Conservation (phyloP, 2,797 vertebrate genomes). For the Rhyacichthys aspro region DNA sequence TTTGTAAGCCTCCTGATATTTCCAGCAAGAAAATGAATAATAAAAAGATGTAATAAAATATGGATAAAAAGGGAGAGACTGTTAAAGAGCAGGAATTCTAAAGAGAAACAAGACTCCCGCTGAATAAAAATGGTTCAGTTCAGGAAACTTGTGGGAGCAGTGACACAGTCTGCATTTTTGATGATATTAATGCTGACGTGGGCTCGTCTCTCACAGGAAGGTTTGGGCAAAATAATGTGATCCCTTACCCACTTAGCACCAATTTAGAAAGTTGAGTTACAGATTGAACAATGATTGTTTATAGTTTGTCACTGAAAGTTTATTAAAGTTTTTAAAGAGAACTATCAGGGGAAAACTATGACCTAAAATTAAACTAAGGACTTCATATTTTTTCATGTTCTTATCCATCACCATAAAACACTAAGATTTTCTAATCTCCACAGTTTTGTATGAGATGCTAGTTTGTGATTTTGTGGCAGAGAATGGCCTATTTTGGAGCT, state of each 20-base stretch:
- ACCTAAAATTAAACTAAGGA: too few species aligned
- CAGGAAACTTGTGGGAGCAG: constrained; percentile 9
- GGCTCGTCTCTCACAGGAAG: constrained; percentile 15
- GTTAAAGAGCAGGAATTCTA: constrained; percentile 15
- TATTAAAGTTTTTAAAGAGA: too few species aligned
- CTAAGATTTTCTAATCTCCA: too few species aligned
- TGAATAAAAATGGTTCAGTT: constrained; percentile 21
- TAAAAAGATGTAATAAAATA: constrained; percentile 48
- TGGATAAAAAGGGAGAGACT: constrained; percentile 26
- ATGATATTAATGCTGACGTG: constrained; percentile 4
- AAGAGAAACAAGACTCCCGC: not conserved
- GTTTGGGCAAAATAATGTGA: constrained; percentile 14
- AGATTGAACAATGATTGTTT: not conserved
- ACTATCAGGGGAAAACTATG: too few species aligned
- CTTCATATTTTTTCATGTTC: too few species aligned
- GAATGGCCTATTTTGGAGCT: too few species aligned
- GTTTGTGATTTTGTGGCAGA: too few species aligned
- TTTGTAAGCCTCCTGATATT: constrained; percentile 6
- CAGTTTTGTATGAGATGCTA: too few species aligned
- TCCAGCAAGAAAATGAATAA: constrained; percentile 36
- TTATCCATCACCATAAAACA: too few species aligned
- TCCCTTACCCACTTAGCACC: constrained; percentile 25
- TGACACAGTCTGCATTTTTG: constrained; percentile 6
- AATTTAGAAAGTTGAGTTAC: not conserved
- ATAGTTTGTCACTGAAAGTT: too few species aligned